phyloP scores from a whole-genome alignment of 2,113 vertebrate genomes.

The Otus sunia region DNA sequence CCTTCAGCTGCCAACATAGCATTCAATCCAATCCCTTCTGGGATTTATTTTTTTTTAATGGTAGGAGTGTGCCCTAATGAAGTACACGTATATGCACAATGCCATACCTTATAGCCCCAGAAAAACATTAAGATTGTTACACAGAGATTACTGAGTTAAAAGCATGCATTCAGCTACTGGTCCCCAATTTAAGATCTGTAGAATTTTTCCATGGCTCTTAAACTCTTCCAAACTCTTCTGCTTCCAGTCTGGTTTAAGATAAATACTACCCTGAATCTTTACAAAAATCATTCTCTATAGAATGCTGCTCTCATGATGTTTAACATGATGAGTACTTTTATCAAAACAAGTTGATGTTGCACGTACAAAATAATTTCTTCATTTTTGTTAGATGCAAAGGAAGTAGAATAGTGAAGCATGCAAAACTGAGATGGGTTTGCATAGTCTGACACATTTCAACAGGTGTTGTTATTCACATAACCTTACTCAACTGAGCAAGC shows the following conservation, averaged over 20 bases:
- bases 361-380: not conserved
- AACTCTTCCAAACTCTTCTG: not conserved
- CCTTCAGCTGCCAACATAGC: not conserved
- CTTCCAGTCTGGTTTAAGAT: not conserved
- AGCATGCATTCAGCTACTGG: not conserved
- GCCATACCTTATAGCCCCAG: rapidly evolving
- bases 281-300: not conserved
- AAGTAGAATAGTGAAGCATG: not conserved
- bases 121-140: not conserved
- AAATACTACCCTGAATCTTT: not conserved
- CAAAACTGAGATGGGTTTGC: not conserved
- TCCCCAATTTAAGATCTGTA: not conserved
- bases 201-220: not conserved
- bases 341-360: not conserved
- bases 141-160: not conserved
- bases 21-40: not conserved
- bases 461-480: not conserved
- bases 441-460: not conserved
- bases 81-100: not conserved
- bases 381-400: not conserved
- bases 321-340: not conserved
- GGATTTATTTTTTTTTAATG: not conserved
- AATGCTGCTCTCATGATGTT: not conserved
- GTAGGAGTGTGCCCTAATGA: not conserved
- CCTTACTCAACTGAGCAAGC: not conserved